These are phyloP conservation scores for Cetoscarus ocellatus DNA, from an alignment of 2,797 vertebrate genomes.

Conservation along the genomic window DNA sequence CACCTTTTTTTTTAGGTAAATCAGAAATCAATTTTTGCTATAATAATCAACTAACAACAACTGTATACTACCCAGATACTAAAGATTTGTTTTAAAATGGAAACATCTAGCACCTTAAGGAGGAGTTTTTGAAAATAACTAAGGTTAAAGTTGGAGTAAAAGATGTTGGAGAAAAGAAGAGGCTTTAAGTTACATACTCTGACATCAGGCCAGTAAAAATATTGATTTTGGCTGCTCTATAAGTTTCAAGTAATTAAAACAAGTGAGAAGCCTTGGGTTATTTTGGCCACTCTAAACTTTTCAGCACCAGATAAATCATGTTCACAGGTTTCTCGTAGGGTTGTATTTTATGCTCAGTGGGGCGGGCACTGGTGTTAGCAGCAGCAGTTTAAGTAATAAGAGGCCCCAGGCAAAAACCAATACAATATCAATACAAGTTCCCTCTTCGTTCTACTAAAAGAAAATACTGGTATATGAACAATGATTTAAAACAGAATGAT, in stretches of 20 bases:
- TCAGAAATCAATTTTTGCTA: too few relatives aligned
- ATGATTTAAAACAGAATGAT: too few relatives aligned
- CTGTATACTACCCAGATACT: too few relatives aligned
- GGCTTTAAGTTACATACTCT: conserved; percentile 16
- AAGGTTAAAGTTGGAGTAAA: conserved; percentile 40
- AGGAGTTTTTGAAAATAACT: conserved; percentile 6
- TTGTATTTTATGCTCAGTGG: background rate
- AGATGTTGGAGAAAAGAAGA: conserved; percentile 25
- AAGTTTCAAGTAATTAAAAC: conserved; percentile 57
- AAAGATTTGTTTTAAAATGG: conserved; percentile 14
- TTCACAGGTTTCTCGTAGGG: conserved; percentile 16
- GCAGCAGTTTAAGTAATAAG: background rate
- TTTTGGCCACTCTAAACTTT: conserved; percentile 50
- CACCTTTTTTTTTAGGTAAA: too few relatives aligned
- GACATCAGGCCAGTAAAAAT: conserved; percentile 60
- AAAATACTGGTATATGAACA: too few relatives aligned
- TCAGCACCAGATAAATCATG: conserved; percentile 59
- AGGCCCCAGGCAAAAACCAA: too few relatives aligned
- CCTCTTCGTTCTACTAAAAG: too few relatives aligned
- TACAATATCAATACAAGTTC: too few relatives aligned
- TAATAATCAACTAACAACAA: too few relatives aligned
- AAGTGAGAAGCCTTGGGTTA: conserved; percentile 44
- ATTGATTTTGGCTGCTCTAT: conserved; percentile 56
- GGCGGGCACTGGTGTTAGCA: background rate
- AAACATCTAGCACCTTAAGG: conserved; percentile 15